Evolutionary conservation across 2,113 vertebrate species (phyloP).

Genomic region (Synchiropus splendidus): DNA sequence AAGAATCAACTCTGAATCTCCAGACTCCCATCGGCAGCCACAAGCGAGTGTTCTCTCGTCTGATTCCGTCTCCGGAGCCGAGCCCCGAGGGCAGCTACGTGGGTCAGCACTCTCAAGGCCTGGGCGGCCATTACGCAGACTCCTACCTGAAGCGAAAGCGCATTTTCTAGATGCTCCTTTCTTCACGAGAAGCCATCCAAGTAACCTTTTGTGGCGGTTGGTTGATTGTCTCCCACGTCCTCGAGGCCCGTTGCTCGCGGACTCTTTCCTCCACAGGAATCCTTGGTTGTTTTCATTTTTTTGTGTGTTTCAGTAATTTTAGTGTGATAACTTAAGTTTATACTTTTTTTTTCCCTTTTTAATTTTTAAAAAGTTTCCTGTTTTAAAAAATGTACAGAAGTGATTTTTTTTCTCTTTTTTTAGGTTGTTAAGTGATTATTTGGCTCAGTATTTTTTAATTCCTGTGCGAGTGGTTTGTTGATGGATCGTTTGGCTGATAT

Average conservation of each 20-base stretch:
- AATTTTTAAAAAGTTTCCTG: slow-evolving; percentile 20
- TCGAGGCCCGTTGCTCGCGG: neutral
- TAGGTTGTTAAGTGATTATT: slow-evolving; percentile 19
- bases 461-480: slow-evolving; percentile 32
- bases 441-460: slow-evolving; percentile 12
- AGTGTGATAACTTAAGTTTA: slow-evolving; percentile 57
- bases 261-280: slow-evolving; percentile 17
- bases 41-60: slow-evolving; percentile 82
- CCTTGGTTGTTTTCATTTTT: slow-evolving; percentile 18
- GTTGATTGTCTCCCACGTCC: too few relatives aligned
- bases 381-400: slow-evolving; percentile 40
- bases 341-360: slow-evolving; percentile 27
- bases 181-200: too few relatives aligned
- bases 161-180: slow-evolving; percentile 69
- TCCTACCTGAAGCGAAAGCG: slow-evolving; percentile 90
- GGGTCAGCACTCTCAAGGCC: slow-evolving; percentile 88
- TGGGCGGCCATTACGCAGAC: slow-evolving; percentile 88
- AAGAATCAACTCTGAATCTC: neutral
- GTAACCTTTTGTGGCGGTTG: too few relatives aligned
- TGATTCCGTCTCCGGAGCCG: slow-evolving; percentile 85
- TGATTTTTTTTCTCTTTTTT: too few relatives aligned
- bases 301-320: slow-evolving; percentile 57
- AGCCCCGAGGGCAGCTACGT: slow-evolving; percentile 85
- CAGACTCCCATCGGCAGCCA: slow-evolving; percentile 81
- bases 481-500: slow-evolving; percentile 36